Base-by-base conservation (phyloP, 2,888 invertebrate species). In the Orthonychiurus folsomi region DNA sequence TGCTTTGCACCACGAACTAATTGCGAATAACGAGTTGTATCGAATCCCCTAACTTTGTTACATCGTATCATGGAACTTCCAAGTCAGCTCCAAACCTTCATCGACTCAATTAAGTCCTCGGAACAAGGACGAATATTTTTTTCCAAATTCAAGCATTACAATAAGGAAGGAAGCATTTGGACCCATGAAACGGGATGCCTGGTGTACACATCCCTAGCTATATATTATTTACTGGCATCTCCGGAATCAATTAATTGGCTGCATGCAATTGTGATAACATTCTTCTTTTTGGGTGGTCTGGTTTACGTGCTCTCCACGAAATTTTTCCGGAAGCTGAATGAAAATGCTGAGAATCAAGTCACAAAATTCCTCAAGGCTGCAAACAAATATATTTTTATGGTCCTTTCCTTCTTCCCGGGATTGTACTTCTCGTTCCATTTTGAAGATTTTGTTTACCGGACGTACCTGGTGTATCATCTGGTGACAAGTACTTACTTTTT, bases 361-460 rank as follows among this genome's bases (percentile, higher is more conserved):
- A 53, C 63, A 1, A 57, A 64, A 48, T 63, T 60, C 55, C 9
- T 69, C 23, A 64, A 64, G 58, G 62, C 56, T 18, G 64, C 64
- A n/a, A 69, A 67, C 47, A 47, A 52, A 28, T 69, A 67, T 27
- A 21, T 66, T 1, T 69, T 69, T 54, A 66, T 67, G 69, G 62
- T 58, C 0, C 25, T 69, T 15, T 65, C 67, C 3, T 67, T 69
- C 53, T 20, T 65, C 20, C 69, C 69, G 1, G 69, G 69, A 20
- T 21, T 69, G 21, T 69, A 66, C 57, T 69, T 67, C 56, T 63
- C 69, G 0, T 67, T 69, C 60, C 62, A 65, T 26, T 67, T 66
- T 47, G 65, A 67, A 21, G 56, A 65, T 25, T 67, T 66, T 52
- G 66, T 69, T 18, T 28, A 63, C 0, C 47, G 63, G 1, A 52